Base-by-base conservation (phyloP, 2,113 vertebrate genomes). In the Ceratotherium simum region DNA sequence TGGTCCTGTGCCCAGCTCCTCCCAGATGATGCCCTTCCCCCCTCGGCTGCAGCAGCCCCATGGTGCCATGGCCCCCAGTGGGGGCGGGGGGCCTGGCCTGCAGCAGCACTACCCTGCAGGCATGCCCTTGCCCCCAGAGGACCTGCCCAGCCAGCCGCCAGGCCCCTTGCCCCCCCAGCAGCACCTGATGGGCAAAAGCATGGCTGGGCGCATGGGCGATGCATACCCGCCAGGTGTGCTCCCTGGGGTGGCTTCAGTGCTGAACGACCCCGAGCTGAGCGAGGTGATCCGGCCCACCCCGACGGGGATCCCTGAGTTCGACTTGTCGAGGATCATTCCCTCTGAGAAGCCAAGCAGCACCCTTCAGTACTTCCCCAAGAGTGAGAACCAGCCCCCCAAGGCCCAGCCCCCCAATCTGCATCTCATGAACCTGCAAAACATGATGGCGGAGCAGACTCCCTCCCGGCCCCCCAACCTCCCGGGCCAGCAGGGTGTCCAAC, bases 281-380 rank as follows among this genome's bases (percentile, higher is more conserved):
- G 99, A 99, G 78, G 99, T 99, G 88, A 99, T 99, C 97, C 99
- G 99, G 75, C 99, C 99, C 91, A 99, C 99, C 5, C 99, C 99
- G 80, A 99, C 99, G 0, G 99, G 99, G 17, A 99, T 99, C 97
- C 99, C 99, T 0, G 99, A 99, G 98, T 99, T 99, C 69, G 99
- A 99, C 98, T 98, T 99, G 42, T 99, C 99, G 33, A 99, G 99
- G 96, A 99, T 99, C 99, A 99, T 99, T 99, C 99, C 99, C 0
- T 99, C 99, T 0, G 99, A 99, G 98, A 99, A 99, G 97, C 99
- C 99, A 65, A 99, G 99, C 98, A 99, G 99, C 99, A 99, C 99
- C 72, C 99, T 99, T 97, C 99, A 99, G 98, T 99, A 99, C 99
- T 99, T 99, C 98, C 99, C 99, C 76, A 99, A 99, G 98, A 99